Percentiles rank a stretch among this genome's conserved stretches.
Conservation (phyloP, 2,888 invertebrate genomes). For the Agonopterix arenella region DNA sequence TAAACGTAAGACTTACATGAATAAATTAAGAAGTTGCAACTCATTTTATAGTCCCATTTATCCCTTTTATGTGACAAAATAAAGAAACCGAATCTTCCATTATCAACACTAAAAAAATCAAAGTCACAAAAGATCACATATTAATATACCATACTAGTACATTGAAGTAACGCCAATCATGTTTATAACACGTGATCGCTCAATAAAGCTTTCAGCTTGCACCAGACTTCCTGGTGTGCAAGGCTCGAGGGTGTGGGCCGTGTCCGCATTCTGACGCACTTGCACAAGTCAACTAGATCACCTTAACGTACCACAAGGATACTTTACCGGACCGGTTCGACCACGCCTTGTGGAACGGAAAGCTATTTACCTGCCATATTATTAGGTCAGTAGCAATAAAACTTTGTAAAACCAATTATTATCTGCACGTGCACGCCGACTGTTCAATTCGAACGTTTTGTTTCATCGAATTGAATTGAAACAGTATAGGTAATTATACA, state of each 20-base stretch:
- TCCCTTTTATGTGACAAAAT: background rate
- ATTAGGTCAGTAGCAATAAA: constrained; percentile 29
- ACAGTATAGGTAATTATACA: too few relatives aligned
- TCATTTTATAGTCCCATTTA: constrained; percentile 10
- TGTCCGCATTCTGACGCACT: constrained; percentile 67
- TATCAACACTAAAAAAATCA: background rate
- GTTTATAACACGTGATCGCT: background rate
- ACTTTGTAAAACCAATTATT: background rate
- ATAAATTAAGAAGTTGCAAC: background rate
- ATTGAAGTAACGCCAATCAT: background rate
- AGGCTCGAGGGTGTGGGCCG: constrained; percentile 50
- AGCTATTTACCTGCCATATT: constrained; percentile 20
- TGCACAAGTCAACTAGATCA: constrained; percentile 57
- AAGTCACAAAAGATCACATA: too few relatives aligned
- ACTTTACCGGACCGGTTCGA: constrained; percentile 51
- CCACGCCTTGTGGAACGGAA: constrained; percentile 46
- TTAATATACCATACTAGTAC: too few relatives aligned
- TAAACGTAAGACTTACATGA: background rate
- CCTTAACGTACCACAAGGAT: constrained; percentile 65
- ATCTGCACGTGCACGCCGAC: background rate
- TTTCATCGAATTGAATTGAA: too few relatives aligned
- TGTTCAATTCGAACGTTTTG: too few relatives aligned
- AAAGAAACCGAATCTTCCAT: background rate
- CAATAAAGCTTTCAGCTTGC: constrained; percentile 25
- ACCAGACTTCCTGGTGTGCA: constrained; percentile 47